A percentile compares a stretch with the other conserved stretches of the same genome.
Evolutionary conservation across 2,888 invertebrate species (phyloP).

Genomic region (Rhaphigaster nebulosa): DNA sequence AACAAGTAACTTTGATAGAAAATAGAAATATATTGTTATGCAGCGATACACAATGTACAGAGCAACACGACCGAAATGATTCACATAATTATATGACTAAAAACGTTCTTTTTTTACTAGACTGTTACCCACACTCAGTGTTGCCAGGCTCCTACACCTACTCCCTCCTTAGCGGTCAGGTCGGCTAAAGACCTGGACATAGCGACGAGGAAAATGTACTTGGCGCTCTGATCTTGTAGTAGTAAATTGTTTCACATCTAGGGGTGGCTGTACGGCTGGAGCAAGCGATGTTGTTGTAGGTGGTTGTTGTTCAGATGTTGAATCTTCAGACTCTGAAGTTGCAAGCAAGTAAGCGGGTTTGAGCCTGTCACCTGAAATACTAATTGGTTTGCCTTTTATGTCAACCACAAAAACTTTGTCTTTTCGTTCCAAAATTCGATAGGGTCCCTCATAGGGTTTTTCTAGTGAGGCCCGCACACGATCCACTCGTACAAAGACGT

Average conservation of each 20-base stretch:
- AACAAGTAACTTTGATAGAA: too few relatives aligned
- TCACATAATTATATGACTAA: too few relatives aligned
- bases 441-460: too few relatives aligned
- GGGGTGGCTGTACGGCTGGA: not conserved
- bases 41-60: too few relatives aligned
- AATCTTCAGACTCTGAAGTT: not conserved
- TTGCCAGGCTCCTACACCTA: not conserved
- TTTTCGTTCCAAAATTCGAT: not conserved
- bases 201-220: not conserved
- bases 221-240: too few relatives aligned
- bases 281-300: not conserved
- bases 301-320: too few relatives aligned
- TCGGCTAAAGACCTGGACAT: not conserved
- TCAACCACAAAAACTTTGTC: not conserved
- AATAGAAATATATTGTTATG: too few relatives aligned
- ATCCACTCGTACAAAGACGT: not conserved
- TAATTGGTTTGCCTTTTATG: conserved; percentile 4
- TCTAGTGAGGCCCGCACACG: not conserved
- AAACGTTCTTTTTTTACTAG: too few relatives aligned
- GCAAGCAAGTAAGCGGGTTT: not conserved
- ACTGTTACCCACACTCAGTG: too few relatives aligned
- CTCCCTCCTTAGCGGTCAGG: not conserved
- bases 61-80: too few relatives aligned
- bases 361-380: not conserved
- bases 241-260: not conserved